A percentile compares a stretch with the other conserved stretches of the same genome.
Conservation (phyloP, 1,140 invertebrate genomes). For the Anastrepha obliqua region DNA sequence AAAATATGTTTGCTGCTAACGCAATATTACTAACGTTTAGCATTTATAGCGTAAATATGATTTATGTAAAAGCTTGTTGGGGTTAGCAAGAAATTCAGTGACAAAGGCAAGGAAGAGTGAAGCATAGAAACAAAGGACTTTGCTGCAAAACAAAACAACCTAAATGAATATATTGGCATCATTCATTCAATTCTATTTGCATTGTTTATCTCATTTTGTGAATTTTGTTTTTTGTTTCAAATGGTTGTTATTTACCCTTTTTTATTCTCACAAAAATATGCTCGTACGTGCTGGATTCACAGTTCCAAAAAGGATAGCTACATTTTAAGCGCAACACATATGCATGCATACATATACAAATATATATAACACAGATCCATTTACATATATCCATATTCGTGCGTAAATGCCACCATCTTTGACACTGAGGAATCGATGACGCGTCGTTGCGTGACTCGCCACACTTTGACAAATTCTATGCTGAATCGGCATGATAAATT, state of each 20-base stretch:
- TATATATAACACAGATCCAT: too few species aligned
- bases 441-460: neutral
- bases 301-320: neutral
- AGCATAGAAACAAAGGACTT: too few species aligned
- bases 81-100: too few species aligned
- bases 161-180: too few species aligned
- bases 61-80: too few species aligned
- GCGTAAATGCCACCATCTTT: neutral
- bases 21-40: too few species aligned
- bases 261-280: neutral
- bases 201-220: too few species aligned
- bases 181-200: too few species aligned
- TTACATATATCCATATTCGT: neutral
- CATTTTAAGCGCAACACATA: neutral
- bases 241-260: neutral
- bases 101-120: too few species aligned
- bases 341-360: neutral
- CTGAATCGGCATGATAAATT: conserved; percentile 28
- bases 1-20: neutral
- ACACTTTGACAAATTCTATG: conserved; percentile 8
- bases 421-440: conserved; percentile 13
- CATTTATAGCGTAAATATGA: too few species aligned
- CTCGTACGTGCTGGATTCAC: conserved; percentile 1
- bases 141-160: too few species aligned
- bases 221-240: too few species aligned